Evolutionary conservation across 1,140 invertebrate species (phyloP).

Genomic region (Lordiphosa collinella): DNA sequence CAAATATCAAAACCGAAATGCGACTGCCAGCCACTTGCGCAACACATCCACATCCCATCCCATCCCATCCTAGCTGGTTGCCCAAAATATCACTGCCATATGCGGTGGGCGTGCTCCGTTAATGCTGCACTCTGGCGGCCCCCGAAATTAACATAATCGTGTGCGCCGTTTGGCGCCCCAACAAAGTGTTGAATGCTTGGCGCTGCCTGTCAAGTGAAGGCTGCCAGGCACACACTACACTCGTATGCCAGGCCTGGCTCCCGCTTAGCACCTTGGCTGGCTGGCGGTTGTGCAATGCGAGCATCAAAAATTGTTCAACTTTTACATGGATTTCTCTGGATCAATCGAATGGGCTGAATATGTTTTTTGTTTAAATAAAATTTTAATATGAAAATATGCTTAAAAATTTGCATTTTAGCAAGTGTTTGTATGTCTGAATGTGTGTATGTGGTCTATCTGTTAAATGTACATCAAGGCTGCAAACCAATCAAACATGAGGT

Average conservation of each 20-base stretch:
- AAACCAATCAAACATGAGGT: no score
- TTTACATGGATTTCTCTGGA: conserved; percentile 17
- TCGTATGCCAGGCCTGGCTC: background rate
- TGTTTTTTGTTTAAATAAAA: conserved; percentile 38
- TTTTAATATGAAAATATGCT: conserved; percentile 61
- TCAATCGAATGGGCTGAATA: background rate
- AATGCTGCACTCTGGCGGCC: conserved; percentile 54
- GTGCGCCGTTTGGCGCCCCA: conserved; percentile 41
- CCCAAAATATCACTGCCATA: conserved; percentile 72
- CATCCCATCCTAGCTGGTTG: conserved; percentile 31
- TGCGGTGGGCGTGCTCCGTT: conserved; percentile 73
- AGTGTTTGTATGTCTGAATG: conserved; percentile 27
- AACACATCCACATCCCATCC: conserved; percentile 47
- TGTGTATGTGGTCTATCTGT: conserved; percentile 24
- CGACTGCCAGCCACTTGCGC: conserved; percentile 55
- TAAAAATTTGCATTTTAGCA: conserved; percentile 45
- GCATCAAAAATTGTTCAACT: conserved; percentile 31
- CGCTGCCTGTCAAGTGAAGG: conserved; percentile 65
- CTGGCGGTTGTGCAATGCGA: conserved; percentile 51
- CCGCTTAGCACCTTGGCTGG: conserved; percentile 20
- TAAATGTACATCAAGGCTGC: conserved; percentile 1
- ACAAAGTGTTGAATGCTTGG: conserved; percentile 72
- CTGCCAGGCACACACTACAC: conserved; percentile 28
- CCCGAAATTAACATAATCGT: conserved; percentile 73
- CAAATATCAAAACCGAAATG: conserved; percentile 72